Evolutionary conservation across 2,113 vertebrate species (phyloP).

Genomic region (Myiozetetes cayanensis): DNA sequence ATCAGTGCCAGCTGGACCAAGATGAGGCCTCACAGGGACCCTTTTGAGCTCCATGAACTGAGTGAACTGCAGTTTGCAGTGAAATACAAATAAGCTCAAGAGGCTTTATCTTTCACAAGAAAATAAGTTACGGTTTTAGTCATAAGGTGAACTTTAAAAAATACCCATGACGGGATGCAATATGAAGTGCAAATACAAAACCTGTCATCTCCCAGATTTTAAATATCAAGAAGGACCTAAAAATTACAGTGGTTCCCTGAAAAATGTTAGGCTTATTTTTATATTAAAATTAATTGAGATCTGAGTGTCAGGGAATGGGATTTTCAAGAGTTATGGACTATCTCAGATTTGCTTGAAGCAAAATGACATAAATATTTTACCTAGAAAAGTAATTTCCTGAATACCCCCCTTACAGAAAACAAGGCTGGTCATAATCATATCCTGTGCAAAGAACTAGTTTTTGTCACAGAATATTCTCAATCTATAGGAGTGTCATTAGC

Average conservation of each 20-base stretch:
- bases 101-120: neutral
- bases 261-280: neutral
- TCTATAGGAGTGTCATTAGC: neutral
- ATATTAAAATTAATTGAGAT: neutral
- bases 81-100: neutral
- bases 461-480: neutral
- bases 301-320: neutral
- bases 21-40: neutral
- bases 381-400: neutral
- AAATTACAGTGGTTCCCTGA: neutral
- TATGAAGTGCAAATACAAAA: slow-evolving; percentile 10
- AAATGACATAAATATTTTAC: neutral
- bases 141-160: neutral
- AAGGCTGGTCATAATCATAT: neutral
- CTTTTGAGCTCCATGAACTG: neutral
- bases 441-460: neutral
- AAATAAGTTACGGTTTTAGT: neutral
- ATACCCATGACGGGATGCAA: neutral
- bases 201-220: neutral
- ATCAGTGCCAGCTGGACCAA: neutral
- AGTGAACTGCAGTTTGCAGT: neutral
- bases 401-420: neutral
- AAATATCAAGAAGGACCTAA: neutral
- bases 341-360: neutral
- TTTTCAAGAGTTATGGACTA: neutral